These are phyloP conservation scores for Drosophila quinaria DNA, from an alignment of 2,888 invertebrate genomes.

Conservation along the genomic window DNA sequence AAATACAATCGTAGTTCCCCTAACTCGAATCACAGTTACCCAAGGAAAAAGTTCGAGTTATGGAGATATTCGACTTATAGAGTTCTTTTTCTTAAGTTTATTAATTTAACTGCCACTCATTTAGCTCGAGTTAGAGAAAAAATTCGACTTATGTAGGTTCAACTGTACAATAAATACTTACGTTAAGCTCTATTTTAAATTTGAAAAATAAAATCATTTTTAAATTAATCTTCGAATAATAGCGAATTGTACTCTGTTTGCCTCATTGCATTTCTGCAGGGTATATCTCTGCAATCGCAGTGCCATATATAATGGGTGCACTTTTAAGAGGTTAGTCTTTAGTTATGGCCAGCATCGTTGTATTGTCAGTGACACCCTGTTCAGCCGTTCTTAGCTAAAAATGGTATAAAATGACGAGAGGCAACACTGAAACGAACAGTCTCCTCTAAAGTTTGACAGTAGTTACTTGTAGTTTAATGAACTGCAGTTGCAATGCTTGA, in stretches of 20 bases:
- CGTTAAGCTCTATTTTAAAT: neutral
- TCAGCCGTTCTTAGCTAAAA: slow-evolving; percentile 7
- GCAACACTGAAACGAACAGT: slow-evolving; percentile 38
- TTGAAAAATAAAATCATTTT: neutral
- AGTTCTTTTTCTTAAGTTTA: no score
- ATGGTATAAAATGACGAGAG: slow-evolving; percentile 52
- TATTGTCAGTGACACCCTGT: slow-evolving; percentile 56
- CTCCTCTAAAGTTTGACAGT: slow-evolving; percentile 23
- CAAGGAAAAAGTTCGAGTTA: no score
- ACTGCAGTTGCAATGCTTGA: neutral
- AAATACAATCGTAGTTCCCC: no score
- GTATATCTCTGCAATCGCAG: slow-evolving; percentile 17
- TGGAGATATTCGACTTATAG: no score
- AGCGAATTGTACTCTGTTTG: neutral
- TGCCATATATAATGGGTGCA: slow-evolving; percentile 55
- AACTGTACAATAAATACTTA: no score
- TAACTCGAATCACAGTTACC: no score
- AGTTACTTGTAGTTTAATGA: neutral
- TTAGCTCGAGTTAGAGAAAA: no score
- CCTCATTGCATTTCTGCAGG: neutral
- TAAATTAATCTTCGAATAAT: neutral
- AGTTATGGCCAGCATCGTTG: neutral
- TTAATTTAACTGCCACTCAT: no score
- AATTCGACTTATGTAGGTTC: no score
- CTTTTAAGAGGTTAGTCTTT: slow-evolving; percentile 21